Conservation (phyloP, 2,113 vertebrate genomes). For the Saccopteryx leptura region DNA sequence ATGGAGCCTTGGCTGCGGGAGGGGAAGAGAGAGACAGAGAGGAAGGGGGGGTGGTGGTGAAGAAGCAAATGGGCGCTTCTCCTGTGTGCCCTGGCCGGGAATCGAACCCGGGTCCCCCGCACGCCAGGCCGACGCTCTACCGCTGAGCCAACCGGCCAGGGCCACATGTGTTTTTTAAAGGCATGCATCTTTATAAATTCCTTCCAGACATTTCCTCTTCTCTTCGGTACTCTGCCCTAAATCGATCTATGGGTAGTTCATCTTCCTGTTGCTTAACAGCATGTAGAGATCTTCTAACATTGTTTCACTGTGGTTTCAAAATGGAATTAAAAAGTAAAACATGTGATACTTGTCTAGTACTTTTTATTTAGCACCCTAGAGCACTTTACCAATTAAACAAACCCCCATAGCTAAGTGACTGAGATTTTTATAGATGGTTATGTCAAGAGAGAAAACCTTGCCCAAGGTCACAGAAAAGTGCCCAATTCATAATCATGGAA, state of each 20-base stretch:
- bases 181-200: background rate
- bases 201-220: background rate
- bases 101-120: too few relatives aligned
- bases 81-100: too few relatives aligned
- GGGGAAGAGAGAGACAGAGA: too few relatives aligned
- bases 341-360: background rate
- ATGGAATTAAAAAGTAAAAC: conserved; percentile 37
- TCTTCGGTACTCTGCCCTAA: background rate
- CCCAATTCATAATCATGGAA: background rate
- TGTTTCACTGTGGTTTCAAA: conserved; percentile 35
- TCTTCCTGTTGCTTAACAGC: background rate
- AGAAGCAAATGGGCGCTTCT: too few relatives aligned
- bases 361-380: conserved; percentile 49
- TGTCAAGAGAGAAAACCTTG: conserved; percentile 39
- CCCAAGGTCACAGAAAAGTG: conserved; percentile 25
- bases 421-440: conserved; percentile 49
- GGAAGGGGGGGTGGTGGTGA: too few relatives aligned
- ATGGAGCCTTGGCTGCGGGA: too few relatives aligned
- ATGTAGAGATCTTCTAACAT: background rate
- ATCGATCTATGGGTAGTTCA: background rate
- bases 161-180: background rate
- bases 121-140: too few relatives aligned
- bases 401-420: conserved; percentile 17
- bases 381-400: conserved; percentile 62
- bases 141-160: too few relatives aligned